Base-by-base conservation (phyloP, 1,140 invertebrate genomes). In the Vanessa atalanta region DNA sequence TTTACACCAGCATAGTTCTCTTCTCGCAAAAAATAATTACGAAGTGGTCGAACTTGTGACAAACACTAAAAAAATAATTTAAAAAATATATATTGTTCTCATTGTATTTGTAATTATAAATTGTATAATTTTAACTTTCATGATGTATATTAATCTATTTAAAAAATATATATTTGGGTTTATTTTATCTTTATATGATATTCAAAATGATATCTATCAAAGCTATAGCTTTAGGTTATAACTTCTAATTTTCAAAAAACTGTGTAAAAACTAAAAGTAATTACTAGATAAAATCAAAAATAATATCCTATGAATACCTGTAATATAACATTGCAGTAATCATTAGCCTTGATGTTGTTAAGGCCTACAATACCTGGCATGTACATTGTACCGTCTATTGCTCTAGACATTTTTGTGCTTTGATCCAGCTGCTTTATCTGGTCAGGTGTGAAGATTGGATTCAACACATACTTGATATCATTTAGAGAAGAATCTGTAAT, bases 281-380 rank as follows among this genome's bases (percentile, higher is more conserved):
- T 51, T 51, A 51, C 47, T 55, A 6, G 8, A 55, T 20, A 20
- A 55, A 55, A 50, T 50, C 20, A 26, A 57, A 26, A 57, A 26
- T 26, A 9, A 26, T 13, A 23, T 12, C 23, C 47, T n/a, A 47
- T 60, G 0, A 69, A 60, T 11, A 31, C 47, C 47, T 20, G 43
- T 69, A 8, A 7, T 50, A 26, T n/a, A 98, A 98, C 94, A 99
- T 98, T 63, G 83, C 99, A 99, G 87, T 99, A 99, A 93, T 99
- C 99, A 94, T 99, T 99, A 3, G 97, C 98, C 93, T 99, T 99
- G 76, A 99, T 99, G 91, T 99, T 99, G 88, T 99, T 99, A 23
- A 99, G 93, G 3, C 99, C 99, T 43, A 98, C 97, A 87, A 99
- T 98, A 50, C 98, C 99, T 26, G 99, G 98, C 78, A 98, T 95